Base-by-base conservation (phyloP, 2,797 vertebrate genomes). In the Cossypha caffra region DNA sequence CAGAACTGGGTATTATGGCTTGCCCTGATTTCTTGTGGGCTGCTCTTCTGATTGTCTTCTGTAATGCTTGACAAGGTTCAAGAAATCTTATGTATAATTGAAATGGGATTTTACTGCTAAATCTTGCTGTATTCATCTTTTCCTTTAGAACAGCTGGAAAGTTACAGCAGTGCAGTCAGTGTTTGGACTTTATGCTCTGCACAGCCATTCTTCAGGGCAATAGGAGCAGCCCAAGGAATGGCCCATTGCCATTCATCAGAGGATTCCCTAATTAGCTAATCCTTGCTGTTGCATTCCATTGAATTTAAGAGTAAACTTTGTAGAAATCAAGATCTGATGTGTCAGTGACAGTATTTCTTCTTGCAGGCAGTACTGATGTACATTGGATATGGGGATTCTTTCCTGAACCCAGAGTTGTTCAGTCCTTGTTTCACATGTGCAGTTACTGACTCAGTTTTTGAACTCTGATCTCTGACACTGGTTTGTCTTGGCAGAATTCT, bases 341-440 rank as follows among this genome's bases (percentile, higher is more conserved):
- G 13, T 63, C 25, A 52, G 16, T 52, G 54, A 19, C 23, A 35
- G 11, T 33, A 8, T 23, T 33, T 29, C 52, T 71, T 64, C 43
- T 40, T 71, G 26, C 40, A 23, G 37, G 47, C 31, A 6, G 9
- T 63, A 13, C 29, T 74, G 52, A 9, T 47, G 21, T n/a, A 5
- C 3, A 0, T 1, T 8, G 62, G 10, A 5, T 23, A 5, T 11
- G 12, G 54, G 37, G 13, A 11, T n/a, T 13, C 48, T 8, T 8
- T 40, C 2, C 57, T 48, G 45, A 68, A 5, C 8, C 20, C 28
- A 1, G 6, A 6, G 18, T 3, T 68, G 50, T 43, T 52, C 14
- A 16, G 40, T 8, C 10, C 59, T 76, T 40, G 13, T 75, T 87
- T 71, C 23, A 35, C 43, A 33, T 28, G 29, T 0, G 17, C 37